These are phyloP conservation scores for Pao palembangensis DNA, from an alignment of 2,113 vertebrate species.

Conservation along the genomic window DNA sequence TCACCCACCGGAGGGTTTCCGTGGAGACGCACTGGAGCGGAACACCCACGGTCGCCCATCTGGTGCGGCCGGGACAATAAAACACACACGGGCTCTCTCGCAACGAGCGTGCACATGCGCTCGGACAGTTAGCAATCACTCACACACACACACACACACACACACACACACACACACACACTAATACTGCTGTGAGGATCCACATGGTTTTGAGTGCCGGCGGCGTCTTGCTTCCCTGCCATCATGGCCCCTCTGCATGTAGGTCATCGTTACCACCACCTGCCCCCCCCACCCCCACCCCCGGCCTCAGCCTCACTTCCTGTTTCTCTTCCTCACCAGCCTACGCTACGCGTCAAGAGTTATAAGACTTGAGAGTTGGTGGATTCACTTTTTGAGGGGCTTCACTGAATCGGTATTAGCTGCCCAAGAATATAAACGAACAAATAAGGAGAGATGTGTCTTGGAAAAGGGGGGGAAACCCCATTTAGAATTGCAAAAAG, in stretches of 20 bases:
- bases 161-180: slow-evolving; percentile 17
- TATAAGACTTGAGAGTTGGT: too few species aligned
- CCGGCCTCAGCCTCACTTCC: background rate
- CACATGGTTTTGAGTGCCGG: slow-evolving; percentile 47
- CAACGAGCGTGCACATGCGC: background rate
- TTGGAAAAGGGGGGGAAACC: too few species aligned
- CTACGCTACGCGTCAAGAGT: background rate
- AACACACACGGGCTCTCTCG: slow-evolving; percentile 13
- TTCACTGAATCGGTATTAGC: too few species aligned
- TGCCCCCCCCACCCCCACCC: background rate
- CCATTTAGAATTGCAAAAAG: too few species aligned
- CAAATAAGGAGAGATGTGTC: too few species aligned
- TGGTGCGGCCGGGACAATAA: slow-evolving; percentile 29
- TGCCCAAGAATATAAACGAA: too few species aligned
- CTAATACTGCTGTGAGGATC: slow-evolving; percentile 28
- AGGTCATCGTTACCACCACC: too few species aligned
- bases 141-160: slow-evolving; percentile 8
- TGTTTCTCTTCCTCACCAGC: background rate
- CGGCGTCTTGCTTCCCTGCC: slow-evolving; percentile 48
- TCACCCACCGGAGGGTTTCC: slow-evolving; percentile 19
- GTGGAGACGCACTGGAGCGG: slow-evolving; percentile 42
- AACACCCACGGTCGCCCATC: slow-evolving; percentile 48
- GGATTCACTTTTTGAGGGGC: too few species aligned
- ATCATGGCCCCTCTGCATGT: slow-evolving; percentile 59
- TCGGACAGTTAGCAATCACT: slow-evolving; percentile 1